These are phyloP conservation scores for Heliconius nattereri DNA, from an alignment of 1,140 invertebrate species.

Conservation along the genomic window DNA sequence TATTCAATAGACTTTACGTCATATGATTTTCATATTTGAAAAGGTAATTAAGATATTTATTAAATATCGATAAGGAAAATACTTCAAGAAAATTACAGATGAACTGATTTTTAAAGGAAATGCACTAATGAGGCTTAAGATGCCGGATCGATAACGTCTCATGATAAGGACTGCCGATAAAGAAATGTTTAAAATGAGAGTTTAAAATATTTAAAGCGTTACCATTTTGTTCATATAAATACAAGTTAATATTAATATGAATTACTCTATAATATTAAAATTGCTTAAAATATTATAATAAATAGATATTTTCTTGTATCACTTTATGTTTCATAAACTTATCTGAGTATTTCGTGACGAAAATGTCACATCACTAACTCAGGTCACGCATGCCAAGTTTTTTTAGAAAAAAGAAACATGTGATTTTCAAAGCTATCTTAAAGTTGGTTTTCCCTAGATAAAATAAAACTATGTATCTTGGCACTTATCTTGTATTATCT, in stretches of 20 bases:
- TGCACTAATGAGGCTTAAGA: conserved; percentile 17
- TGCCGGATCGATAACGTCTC: conserved; percentile 5
- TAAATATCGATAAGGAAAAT: background rate
- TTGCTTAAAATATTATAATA: background rate
- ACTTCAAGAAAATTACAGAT: background rate
- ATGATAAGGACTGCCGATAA: conserved; percentile 15
- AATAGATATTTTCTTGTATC: background rate
- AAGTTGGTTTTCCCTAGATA: too few relatives aligned
- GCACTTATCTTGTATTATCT: too few relatives aligned
- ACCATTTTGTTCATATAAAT: too few relatives aligned
- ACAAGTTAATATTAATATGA: too few relatives aligned
- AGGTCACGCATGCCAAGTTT: background rate
- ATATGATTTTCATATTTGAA: background rate
- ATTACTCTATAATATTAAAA: too few relatives aligned
- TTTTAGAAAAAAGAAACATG: background rate
- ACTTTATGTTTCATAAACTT: background rate
- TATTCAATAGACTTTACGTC: background rate
- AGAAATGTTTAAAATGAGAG: conserved; percentile 10
- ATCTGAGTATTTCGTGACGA: background rate
- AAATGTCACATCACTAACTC: background rate
- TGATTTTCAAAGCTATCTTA: background rate
- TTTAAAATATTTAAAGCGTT: background rate
- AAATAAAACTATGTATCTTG: too few relatives aligned
- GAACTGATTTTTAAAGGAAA: background rate
- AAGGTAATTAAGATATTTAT: background rate